Evolutionary conservation across 2,797 vertebrate genomes (phyloP).

Genomic region (Sebastes matsubarae): DNA sequence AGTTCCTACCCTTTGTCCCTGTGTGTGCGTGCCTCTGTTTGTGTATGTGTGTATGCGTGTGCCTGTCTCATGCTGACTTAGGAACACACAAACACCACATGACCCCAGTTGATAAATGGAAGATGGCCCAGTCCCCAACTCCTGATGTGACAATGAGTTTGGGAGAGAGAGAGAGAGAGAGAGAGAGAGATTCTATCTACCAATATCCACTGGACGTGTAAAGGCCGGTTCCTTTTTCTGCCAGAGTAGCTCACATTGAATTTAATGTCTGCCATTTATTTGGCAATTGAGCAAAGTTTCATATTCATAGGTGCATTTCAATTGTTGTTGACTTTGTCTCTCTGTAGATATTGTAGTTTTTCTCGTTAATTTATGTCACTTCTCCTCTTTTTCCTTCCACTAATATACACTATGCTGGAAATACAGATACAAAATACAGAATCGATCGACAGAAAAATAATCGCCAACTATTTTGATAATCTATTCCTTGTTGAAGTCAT

Average conservation of each 20-base stretch:
- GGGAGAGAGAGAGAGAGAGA: neutral
- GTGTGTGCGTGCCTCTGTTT: constrained; percentile 28
- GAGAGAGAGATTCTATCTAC: neutral
- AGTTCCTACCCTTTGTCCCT: constrained; percentile 64
- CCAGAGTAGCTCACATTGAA: neutral
- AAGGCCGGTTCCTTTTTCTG: neutral
- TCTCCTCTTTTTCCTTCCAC: neutral
- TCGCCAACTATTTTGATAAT: no score
- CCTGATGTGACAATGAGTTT: constrained; percentile 65
- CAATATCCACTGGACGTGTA: neutral
- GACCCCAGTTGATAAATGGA: constrained; percentile 79
- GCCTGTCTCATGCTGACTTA: constrained; percentile 70
- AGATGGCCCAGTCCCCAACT: constrained; percentile 65
- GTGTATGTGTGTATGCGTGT: constrained; percentile 37
- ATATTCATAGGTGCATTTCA: neutral
- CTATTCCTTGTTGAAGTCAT: rapidly evolving
- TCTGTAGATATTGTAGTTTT: neutral
- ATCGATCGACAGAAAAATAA: no score
- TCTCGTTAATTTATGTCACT: neutral
- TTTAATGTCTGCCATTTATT: neutral
- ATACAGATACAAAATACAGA: neutral
- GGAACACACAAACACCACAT: constrained; percentile 71
- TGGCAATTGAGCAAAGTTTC: neutral
- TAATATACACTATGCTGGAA: neutral
- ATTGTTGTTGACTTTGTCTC: no score